Base-by-base conservation (phyloP, 2,797 vertebrate species). In the Girardinus metallicus region DNA sequence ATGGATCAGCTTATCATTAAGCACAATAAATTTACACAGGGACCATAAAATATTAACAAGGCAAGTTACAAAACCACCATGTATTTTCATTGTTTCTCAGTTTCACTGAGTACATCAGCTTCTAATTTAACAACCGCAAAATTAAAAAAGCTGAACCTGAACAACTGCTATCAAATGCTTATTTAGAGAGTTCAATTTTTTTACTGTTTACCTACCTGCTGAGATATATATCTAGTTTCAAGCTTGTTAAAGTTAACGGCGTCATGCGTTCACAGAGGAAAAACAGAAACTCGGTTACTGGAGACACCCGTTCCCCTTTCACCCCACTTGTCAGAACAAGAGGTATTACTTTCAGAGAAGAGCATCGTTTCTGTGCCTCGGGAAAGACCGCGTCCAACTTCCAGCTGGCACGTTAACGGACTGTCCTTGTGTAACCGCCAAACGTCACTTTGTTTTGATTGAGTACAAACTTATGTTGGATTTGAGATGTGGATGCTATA, bases 171-270 rank as follows among this genome's bases (percentile, higher is more conserved):
- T 43, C 41, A 71, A 71, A 29, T 71, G 43, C 26, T 16, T 46
- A 23, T 41, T 26, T 68, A 21, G 26, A 46, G 68, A 44, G 26
- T 16, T 29, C 5, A 16, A 71, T 71, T 16, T 51, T 51, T 51
- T 23, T 21, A n/a, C 12, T 2, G 23, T 71, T 29, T 18, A 29
- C 9, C n/a, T 29, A 46, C 68, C 68, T 43, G 66, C 62, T 9
- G 1, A 11, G 16, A 34, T 44, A 15, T 43, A n/a, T 3, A 26
- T 41, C 18, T 68, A 41, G 21, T 23, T 68, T 26, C 83, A 90
- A 83, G 64, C 82, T 13, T 76, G 87, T 88, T 86, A 90, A 77
- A 88, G 86, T 77, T 91, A 85, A 87, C 31, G 68, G 60, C 64
- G 44, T 36, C 26, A 1, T 34, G 4, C 77, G 43, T 49, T 31